Evolutionary conservation across 2,113 vertebrate genomes (phyloP).

Genomic region (Hippocampus abdominalis): DNA sequence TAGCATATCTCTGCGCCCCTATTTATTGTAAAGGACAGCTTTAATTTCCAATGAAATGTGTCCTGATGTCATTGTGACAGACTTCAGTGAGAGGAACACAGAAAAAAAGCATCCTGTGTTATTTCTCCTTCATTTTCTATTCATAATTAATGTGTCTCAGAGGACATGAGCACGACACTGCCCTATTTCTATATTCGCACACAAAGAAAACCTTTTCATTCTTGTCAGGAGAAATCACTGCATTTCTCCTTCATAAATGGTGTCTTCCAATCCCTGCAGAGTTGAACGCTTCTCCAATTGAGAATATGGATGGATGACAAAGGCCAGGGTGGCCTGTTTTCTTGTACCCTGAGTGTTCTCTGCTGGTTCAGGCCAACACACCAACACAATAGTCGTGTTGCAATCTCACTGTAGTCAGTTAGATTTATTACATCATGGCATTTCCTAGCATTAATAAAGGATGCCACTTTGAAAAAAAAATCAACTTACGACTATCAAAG

Average conservation of each 20-base stretch:
- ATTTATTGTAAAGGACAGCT: constrained; percentile 13
- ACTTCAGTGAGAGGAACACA: constrained; percentile 29
- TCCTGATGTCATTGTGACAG: constrained; percentile 43
- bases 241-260: constrained; percentile 47
- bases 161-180: constrained; percentile 56
- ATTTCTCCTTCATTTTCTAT: constrained; percentile 55
- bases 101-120: constrained; percentile 25
- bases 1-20: neutral
- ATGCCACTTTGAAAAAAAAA: neutral
- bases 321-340: constrained; percentile 3
- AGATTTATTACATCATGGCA: neutral
- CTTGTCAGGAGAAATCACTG: constrained; percentile 57
- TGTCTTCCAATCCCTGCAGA: constrained; percentile 49
- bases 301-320: constrained; percentile 15
- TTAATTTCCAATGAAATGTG: constrained; percentile 38
- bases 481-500: no score
- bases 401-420: neutral
- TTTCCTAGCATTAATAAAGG: neutral
- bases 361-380: neutral
- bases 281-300: constrained; percentile 24
- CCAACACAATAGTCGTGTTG: neutral
- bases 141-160: constrained; percentile 69
- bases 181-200: constrained; percentile 64
- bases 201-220: constrained; percentile 47
- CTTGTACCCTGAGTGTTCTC: constrained; percentile 8